These are phyloP conservation scores for Pseudochromis fuscus DNA, from an alignment of 2,797 vertebrate genomes.

Conservation along the genomic window DNA sequence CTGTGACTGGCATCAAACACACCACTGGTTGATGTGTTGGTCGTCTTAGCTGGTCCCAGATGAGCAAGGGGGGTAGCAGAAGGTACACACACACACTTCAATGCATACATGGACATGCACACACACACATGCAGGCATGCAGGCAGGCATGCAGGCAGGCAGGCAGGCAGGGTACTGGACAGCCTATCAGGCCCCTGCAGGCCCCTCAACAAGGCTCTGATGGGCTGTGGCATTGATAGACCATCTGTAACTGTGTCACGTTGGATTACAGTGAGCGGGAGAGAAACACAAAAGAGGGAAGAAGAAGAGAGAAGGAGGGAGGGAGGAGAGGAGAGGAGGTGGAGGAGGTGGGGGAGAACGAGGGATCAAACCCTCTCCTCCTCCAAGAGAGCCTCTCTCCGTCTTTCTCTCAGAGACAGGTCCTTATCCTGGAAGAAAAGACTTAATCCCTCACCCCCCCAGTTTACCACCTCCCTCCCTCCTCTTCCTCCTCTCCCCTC, in stretches of 20 bases:
- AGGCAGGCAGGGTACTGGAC: conserved; percentile 60
- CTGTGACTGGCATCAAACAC: conserved; percentile 52
- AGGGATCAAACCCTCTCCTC: conserved; percentile 83
- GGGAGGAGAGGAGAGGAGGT: conserved; percentile 59
- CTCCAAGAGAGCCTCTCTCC: conserved; percentile 72
- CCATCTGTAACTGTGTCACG: conserved; percentile 91
- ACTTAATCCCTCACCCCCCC: conserved; percentile 78
- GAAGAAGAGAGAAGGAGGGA: conserved; percentile 59
- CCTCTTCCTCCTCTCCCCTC: conserved; percentile 21
- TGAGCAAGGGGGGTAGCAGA: conserved; percentile 32
- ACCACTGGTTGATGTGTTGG: conserved; percentile 47
- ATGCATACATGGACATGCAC: conserved; percentile 10
- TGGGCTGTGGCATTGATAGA: conserved; percentile 88
- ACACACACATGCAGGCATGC: conserved; percentile 2
- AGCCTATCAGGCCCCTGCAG: conserved; percentile 83
- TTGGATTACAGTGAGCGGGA: conserved; percentile 85
- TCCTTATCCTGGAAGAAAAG: conserved; percentile 79
- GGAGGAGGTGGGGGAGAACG: conserved; percentile 50
- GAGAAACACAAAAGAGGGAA: conserved; percentile 76
- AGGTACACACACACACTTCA: conserved; percentile 16
- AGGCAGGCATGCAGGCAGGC: conserved; percentile 27
- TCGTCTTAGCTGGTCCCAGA: conserved; percentile 55
- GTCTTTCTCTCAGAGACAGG: conserved; percentile 75
- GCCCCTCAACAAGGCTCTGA: conserved; percentile 83
- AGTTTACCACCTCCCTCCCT: conserved; percentile 55